Percentiles rank a stretch among this genome's conserved stretches.
Conservation (phyloP, 1,140 invertebrate genomes). For the Asbolus verrucosus region DNA sequence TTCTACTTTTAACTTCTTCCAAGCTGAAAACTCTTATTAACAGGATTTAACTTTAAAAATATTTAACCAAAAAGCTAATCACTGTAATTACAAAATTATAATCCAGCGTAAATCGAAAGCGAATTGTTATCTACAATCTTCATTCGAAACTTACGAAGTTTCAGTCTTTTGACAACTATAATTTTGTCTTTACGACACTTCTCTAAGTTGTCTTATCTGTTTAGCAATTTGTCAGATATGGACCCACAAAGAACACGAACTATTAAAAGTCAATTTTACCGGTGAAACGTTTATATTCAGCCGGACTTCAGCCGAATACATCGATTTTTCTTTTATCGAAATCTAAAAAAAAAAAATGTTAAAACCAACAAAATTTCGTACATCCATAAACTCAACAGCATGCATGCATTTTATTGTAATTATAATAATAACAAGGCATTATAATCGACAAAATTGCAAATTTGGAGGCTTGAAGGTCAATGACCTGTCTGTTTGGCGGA, state of each 20-base stretch:
- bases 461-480: no score
- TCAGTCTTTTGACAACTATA: constrained; percentile 33
- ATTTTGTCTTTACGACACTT: constrained; percentile 26
- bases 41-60: constrained; percentile 15
- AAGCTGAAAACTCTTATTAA: background rate
- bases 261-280: constrained; percentile 29
- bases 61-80: constrained; percentile 19
- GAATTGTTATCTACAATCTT: constrained; percentile 16
- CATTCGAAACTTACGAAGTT: constrained; percentile 23
- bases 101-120: background rate
- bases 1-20: background rate
- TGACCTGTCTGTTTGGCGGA: no score
- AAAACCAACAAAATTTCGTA: no score
- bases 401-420: no score
- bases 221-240: constrained; percentile 36
- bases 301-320: no score
- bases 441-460: no score
- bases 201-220: constrained; percentile 22
- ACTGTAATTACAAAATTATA: constrained; percentile 18
- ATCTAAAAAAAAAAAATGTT: no score
- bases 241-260: constrained; percentile 9
- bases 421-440: no score
- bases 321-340: no score
- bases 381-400: no score
- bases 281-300: constrained; percentile 11